phyloP scores from a whole-genome alignment of 2,888 invertebrate species.

The Lithophane leautieri region DNA sequence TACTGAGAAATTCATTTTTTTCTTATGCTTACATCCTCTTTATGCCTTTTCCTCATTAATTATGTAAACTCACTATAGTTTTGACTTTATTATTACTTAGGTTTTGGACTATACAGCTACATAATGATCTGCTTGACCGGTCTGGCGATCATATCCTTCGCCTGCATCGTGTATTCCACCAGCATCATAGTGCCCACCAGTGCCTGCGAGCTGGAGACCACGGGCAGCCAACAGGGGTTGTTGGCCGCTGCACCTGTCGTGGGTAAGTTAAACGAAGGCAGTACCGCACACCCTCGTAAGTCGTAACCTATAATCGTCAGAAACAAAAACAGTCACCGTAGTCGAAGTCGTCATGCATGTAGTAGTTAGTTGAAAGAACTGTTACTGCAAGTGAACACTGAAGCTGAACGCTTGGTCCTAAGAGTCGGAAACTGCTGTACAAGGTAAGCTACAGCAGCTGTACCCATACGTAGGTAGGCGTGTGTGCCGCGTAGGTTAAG shows the following conservation, averaged over 20 bases:
- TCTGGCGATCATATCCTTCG: slow-evolving; percentile 75
- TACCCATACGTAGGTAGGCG: neutral
- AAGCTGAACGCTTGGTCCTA: neutral
- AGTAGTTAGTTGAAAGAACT: slow-evolving; percentile 54
- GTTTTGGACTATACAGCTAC: slow-evolving; percentile 78
- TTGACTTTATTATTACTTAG: slow-evolving; percentile 50
- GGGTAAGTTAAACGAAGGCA: slow-evolving; percentile 61
- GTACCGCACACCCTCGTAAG: too few relatives aligned
- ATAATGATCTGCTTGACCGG: slow-evolving; percentile 72
- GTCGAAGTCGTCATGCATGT: too few relatives aligned
- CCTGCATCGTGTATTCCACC: slow-evolving; percentile 76
- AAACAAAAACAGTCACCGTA: too few relatives aligned
- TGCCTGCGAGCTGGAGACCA: slow-evolving; percentile 84
- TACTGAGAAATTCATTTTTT: too few relatives aligned
- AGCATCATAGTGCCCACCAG: slow-evolving; percentile 81
- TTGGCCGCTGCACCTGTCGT: slow-evolving; percentile 76
- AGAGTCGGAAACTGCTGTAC: neutral
- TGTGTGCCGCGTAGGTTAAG: neutral
- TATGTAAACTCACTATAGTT: neutral
- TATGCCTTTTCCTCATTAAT: neutral
- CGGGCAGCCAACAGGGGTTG: slow-evolving; percentile 77
- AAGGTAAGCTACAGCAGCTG: neutral
- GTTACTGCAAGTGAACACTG: neutral
- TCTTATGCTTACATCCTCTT: neutral
- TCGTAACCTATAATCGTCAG: too few relatives aligned